Evolutionary conservation across 2,113 vertebrate species (phyloP).

Genomic region (Archocentrus centrarchus): DNA sequence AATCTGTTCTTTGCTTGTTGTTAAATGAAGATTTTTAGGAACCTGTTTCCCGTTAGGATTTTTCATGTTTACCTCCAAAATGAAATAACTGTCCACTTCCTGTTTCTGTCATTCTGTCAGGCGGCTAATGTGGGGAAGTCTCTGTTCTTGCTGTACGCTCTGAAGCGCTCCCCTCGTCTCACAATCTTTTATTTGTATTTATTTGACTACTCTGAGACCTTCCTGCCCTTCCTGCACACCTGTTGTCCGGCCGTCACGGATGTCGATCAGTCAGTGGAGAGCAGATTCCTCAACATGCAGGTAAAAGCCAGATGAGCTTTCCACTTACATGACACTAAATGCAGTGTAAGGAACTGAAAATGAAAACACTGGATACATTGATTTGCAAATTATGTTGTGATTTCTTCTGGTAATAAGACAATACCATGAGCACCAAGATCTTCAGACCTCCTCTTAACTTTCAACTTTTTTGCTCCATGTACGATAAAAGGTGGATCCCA

Average conservation of each 20-base stretch:
- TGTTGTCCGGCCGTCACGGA: conserved; percentile 83
- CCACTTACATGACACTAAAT: neutral
- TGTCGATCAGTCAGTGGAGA: conserved; percentile 71
- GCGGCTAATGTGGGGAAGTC: conserved; percentile 90
- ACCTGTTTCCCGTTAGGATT: neutral
- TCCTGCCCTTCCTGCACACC: conserved; percentile 93
- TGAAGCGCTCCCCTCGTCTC: conserved; percentile 93
- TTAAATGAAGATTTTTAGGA: neutral
- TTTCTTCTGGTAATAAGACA: neutral
- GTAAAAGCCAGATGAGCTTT: conserved; percentile 60
- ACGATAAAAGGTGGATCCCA: conserved; percentile 79
- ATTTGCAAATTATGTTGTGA: neutral
- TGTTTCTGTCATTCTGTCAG: conserved; percentile 72
- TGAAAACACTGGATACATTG: neutral
- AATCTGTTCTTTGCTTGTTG: neutral
- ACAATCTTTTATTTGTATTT: conserved; percentile 92
- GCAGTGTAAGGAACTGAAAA: neutral
- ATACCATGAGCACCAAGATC: neutral
- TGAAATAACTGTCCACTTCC: neutral
- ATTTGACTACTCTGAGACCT: conserved; percentile 91
- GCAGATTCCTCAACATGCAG: conserved; percentile 78
- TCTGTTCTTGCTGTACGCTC: conserved; percentile 90
- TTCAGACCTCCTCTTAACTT: neutral
- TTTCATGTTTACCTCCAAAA: neutral
- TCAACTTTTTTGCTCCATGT: neutral